phyloP scores from a whole-genome alignment of 1,140 invertebrate genomes.

The Luehdorfia chinensis region DNA sequence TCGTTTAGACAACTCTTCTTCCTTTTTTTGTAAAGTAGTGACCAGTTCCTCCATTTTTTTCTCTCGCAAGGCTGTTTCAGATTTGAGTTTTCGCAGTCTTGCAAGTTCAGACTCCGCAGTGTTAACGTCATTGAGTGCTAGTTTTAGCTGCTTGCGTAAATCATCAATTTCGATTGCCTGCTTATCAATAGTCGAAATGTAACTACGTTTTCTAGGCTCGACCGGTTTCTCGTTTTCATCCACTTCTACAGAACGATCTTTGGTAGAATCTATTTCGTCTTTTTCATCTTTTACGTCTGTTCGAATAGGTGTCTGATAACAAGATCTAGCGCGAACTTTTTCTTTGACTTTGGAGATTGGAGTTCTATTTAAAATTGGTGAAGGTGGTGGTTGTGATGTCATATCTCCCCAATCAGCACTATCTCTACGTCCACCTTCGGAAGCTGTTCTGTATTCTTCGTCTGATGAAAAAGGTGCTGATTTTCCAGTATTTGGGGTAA shows the following conservation, averaged over 20 bases:
- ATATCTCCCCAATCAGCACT: conserved; percentile 82
- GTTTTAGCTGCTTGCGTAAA: conserved; percentile 77
- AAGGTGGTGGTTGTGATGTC: conserved; percentile 81
- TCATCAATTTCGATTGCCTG: conserved; percentile 83
- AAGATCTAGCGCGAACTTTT: conserved; percentile 80
- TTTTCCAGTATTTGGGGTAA: conserved; percentile 80
- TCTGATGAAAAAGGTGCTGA: conserved; percentile 88
- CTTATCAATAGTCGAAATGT: conserved; percentile 79
- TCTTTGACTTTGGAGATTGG: conserved; percentile 88
- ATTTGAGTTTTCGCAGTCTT: conserved; percentile 83
- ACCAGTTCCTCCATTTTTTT: conserved; percentile 85
- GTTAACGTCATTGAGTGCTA: conserved; percentile 62
- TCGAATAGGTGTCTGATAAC: conserved; percentile 76
- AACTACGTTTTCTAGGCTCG: conserved; percentile 72
- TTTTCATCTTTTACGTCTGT: conserved; percentile 57
- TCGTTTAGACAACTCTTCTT: conserved; percentile 82
- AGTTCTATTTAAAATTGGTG: conserved; percentile 83
- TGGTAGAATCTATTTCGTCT: conserved; percentile 70
- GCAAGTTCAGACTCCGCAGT: conserved; percentile 82
- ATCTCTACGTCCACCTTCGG: conserved; percentile 83
- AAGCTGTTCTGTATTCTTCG: conserved; percentile 91
- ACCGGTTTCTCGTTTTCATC: conserved; percentile 70
- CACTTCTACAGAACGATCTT: conserved; percentile 60
- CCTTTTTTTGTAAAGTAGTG: conserved; percentile 82
- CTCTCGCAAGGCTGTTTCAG: conserved; percentile 80